Evolutionary conservation across 2,888 invertebrate species (phyloP).

Genomic region (Parapristionchus giblindavisi): DNA sequence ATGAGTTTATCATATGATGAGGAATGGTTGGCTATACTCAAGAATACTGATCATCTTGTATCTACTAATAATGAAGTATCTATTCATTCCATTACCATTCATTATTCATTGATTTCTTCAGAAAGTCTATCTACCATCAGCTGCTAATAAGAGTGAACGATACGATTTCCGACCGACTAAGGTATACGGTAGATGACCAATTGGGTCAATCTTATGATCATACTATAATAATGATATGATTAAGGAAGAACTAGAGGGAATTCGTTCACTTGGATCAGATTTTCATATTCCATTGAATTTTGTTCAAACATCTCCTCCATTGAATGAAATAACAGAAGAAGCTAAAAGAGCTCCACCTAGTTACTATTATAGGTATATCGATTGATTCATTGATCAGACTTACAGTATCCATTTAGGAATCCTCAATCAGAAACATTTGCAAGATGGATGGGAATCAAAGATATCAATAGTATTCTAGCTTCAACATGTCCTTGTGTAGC

Average conservation of each 20-base stretch:
- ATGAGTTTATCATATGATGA: slow-evolving; percentile 80
- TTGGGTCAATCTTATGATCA: not conserved
- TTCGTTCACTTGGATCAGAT: slow-evolving; percentile 76
- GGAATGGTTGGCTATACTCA: slow-evolving; percentile 92
- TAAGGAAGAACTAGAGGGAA: slow-evolving; percentile 74
- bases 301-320: slow-evolving; percentile 79
- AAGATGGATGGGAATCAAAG: slow-evolving; percentile 58
- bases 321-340: slow-evolving; percentile 38
- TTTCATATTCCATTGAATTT: slow-evolving; percentile 84
- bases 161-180: slow-evolving; percentile 59
- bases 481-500: slow-evolving; percentile 41
- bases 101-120: not conserved
- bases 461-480: slow-evolving; percentile 53
- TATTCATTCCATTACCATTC: not conserved
- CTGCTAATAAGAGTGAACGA: slow-evolving; percentile 76
- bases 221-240: not conserved
- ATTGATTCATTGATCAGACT: not conserved
- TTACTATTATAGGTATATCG: slow-evolving; percentile 50
- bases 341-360: slow-evolving; percentile 37
- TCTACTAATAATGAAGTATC: slow-evolving; percentile 28
- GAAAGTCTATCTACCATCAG: slow-evolving; percentile 82
- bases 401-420: slow-evolving; percentile 49
- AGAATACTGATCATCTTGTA: slow-evolving; percentile 79
- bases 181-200: slow-evolving; percentile 5
- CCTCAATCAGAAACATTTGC: slow-evolving; percentile 65